These are phyloP conservation scores for Sipunculus nudus DNA, from an alignment of 2,888 invertebrate genomes.

Conservation along the genomic window DNA sequence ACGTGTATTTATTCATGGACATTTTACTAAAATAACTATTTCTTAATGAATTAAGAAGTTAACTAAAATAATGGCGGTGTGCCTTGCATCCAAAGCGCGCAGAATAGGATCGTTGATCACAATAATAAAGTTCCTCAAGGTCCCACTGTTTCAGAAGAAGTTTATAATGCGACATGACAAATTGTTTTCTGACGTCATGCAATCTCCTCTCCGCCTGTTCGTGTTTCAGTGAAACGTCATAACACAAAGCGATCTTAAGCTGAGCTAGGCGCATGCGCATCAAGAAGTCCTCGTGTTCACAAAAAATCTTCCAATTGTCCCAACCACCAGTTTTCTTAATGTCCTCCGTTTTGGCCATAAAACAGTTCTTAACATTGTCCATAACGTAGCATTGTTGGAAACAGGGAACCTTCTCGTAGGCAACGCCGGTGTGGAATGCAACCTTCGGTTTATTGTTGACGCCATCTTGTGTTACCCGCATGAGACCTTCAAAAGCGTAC, in stretches of 20 bases:
- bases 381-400: neutral
- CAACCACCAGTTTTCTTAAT: neutral
- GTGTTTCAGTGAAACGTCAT: neutral
- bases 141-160: neutral
- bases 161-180: neutral
- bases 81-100: too few species aligned
- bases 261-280: neutral
- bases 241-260: neutral
- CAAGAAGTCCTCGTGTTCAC: neutral
- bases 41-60: too few species aligned
- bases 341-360: neutral
- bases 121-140: neutral
- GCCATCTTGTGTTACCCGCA: neutral
- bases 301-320: neutral
- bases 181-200: neutral
- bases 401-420: neutral
- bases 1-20: too few species aligned
- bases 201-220: neutral
- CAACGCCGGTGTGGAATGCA: neutral
- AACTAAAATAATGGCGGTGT: too few species aligned
- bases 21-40: too few species aligned
- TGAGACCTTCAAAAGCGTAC: neutral
- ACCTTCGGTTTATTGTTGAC: neutral
- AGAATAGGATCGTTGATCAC: too few species aligned
- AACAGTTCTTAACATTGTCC: neutral